A percentile compares a stretch with the other conserved stretches of the same genome.
phyloP scores from a whole-genome alignment of 1,140 invertebrate genomes.

The Dryas iulia region DNA sequence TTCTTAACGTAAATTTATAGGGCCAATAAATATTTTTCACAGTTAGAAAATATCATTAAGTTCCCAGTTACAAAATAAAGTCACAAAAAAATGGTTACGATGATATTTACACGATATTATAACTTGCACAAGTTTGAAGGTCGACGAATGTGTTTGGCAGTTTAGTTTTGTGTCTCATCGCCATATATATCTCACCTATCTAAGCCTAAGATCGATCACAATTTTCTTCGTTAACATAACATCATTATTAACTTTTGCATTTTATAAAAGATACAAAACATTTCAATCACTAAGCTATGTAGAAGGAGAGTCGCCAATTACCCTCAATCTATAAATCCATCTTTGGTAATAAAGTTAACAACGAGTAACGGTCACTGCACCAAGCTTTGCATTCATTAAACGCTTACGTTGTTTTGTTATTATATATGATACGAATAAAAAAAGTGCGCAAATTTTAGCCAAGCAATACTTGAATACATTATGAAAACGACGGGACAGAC shows the following conservation, averaged over 20 bases:
- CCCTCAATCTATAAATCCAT: slow-evolving; percentile 64
- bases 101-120: slow-evolving; percentile 45
- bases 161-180: slow-evolving; percentile 42
- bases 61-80: slow-evolving; percentile 21
- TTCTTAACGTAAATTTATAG: slow-evolving; percentile 20
- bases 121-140: slow-evolving; percentile 29
- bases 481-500: slow-evolving; percentile 43
- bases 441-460: slow-evolving; percentile 30
- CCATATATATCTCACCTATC: slow-evolving; percentile 55
- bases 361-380: slow-evolving; percentile 60
- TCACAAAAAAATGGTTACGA: slow-evolving; percentile 25
- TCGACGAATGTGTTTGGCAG: slow-evolving; percentile 44
- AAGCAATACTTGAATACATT: slow-evolving; percentile 35
- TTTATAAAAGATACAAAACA: slow-evolving; percentile 78
- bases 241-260: slow-evolving; percentile 54
- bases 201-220: slow-evolving; percentile 75
- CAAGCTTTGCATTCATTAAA: slow-evolving; percentile 42
- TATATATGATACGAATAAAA: slow-evolving; percentile 41
- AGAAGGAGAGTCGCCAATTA: slow-evolving; percentile 56
- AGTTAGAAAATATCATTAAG: slow-evolving; percentile 8
- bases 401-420: slow-evolving; percentile 33
- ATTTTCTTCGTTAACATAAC: slow-evolving; percentile 67
- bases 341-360: slow-evolving; percentile 77
- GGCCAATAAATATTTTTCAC: slow-evolving; percentile 6
- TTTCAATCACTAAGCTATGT: slow-evolving; percentile 71